Percentiles rank a stretch among this genome's conserved stretches.
Conservation (phyloP, 2,113 vertebrate genomes). For the Tetraodon nigroviridis region DNA sequence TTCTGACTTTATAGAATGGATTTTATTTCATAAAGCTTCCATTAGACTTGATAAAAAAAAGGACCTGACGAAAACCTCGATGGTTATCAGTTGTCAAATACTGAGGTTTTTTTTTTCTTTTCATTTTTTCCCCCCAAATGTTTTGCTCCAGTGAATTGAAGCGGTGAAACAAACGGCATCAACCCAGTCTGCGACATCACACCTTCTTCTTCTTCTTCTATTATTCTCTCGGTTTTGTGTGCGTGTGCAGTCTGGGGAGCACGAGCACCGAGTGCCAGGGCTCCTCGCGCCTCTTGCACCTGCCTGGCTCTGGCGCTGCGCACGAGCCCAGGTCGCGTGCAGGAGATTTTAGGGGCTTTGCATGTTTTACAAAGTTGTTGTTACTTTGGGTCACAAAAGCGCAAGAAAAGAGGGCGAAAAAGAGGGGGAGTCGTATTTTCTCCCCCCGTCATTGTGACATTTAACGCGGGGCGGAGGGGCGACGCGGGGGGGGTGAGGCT, state of each 20-base stretch:
- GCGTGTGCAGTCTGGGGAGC: slow-evolving; percentile 65
- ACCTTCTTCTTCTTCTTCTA: slow-evolving; percentile 17
- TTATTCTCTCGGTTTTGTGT: slow-evolving; percentile 40
- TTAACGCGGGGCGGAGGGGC: slow-evolving; percentile 32
- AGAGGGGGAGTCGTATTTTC: slow-evolving; percentile 25
- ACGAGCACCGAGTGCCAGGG: slow-evolving; percentile 57
- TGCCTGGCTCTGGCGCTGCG: slow-evolving; percentile 61
- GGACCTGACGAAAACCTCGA: neutral
- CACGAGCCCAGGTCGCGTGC: slow-evolving; percentile 76
- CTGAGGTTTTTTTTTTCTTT: neutral
- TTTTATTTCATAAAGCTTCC: too few species aligned
- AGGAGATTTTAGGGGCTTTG: slow-evolving; percentile 76
- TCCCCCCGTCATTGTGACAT: slow-evolving; percentile 36
- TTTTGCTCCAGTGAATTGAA: slow-evolving; percentile 33
- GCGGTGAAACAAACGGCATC: slow-evolving; percentile 57
- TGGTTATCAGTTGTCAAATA: neutral
- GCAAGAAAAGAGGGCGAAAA: neutral
- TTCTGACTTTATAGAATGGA: neutral
- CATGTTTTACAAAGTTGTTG: slow-evolving; percentile 77
- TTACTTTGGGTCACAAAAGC: slow-evolving; percentile 48
- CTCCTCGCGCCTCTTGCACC: slow-evolving; percentile 69
- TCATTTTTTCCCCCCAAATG: neutral
- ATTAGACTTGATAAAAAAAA: neutral
- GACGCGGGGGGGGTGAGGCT: neutral
- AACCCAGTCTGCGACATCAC: slow-evolving; percentile 61